Base-by-base conservation (phyloP, 2,888 invertebrate genomes). In the Mimachlamys varia region DNA sequence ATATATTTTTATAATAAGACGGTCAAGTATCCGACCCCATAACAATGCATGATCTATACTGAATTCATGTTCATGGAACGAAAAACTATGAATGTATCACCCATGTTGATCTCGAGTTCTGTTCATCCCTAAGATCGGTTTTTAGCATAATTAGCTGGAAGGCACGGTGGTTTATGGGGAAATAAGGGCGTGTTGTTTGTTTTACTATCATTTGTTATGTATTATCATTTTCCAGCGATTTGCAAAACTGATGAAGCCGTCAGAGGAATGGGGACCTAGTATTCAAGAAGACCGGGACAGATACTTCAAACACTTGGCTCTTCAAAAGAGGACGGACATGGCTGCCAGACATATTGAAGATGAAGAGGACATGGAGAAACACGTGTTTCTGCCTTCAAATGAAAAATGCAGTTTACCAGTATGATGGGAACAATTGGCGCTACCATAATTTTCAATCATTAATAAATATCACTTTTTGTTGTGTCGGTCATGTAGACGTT, bases 231-330 rank as follows among this genome's bases (percentile, higher is more conserved):
- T 93, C 19, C 93, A 96, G 96, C 92, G 95, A 90, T 49, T 95
- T 15, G 92, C 92, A 62, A 94, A 93, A 50, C 91, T 95, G 49
- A 90, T 93, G 17, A 94, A 92, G 87, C 95, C 96, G n/a, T 90
- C 93, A 17, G 89, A 92, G 88, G 92, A 94, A 58, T 96, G 95
- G 95, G 95, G 95, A 49, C 95, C 96, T 33, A 93, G 93, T n/a
- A 91, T 94, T 10, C 91, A 93, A 10, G 94, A 94, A 88, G 91
- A 95, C 90, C 90, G 94, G 13, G 93, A 94, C 49, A 93, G 92
- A 87, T 95, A 95, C 90, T 88, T 94, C 38, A 91, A 92, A 44
- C 94, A 94, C n/a, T 90, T 95, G 62, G 33, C 7, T 22, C 27
- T 76, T 27, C 76, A 76, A 33, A 76, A 76, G 33, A 92, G 91